Base-by-base conservation (phyloP, 2,888 invertebrate species). In the Drosophila meridiana region DNA sequence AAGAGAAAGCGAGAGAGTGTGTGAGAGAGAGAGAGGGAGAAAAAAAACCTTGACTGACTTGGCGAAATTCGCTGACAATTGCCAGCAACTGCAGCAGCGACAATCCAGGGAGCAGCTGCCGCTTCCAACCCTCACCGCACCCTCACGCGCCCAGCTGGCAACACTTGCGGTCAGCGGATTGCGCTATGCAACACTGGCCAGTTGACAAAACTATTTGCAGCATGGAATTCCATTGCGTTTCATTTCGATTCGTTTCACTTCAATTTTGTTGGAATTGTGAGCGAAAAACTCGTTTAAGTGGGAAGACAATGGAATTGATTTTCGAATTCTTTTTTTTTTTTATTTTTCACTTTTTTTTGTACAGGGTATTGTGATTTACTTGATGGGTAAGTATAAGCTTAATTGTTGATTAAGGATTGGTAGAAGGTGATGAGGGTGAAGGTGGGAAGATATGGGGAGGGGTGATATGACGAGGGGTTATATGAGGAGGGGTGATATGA, bases 31-130 rank as follows among this genome's bases (percentile, higher is more conserved):
- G 9, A 6, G 4, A n/a, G 14, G 9, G 34, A 5, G 13, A 14
- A 26, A 7, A 11, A 14, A 38, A 55, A 8, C 38, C 38, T 28
- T 28, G 55, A 38, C 38, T 53, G 53, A 38, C 53, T 50, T 55
- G 55, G 55, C 55, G 6, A 53, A 47, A 47, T 36, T 47, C 36
- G 58, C n/a, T 59, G 45, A 36, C 58, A 47, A 36, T n/a, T 30
- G 56, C 36, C 45, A 7, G 6, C 28, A 47, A 32, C 1, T 20
- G 56, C 40, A 40, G 30, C 55, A 26, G 55, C 40, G 30, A 42
- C 42, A 56, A 26, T 26, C 28, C 34, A 13, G 26, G 4, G 50
- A 13, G 26, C 8, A 14, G 14, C 26, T 4, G 53, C 36, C 3
- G 20, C 20, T 20, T 20, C 8, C 11, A 36, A 36, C 36, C 34